Percentiles rank a stretch among this genome's conserved stretches.
These are phyloP conservation scores for Merodon equestris DNA, from an alignment of 2,888 invertebrate species.

Conservation along the genomic window DNA sequence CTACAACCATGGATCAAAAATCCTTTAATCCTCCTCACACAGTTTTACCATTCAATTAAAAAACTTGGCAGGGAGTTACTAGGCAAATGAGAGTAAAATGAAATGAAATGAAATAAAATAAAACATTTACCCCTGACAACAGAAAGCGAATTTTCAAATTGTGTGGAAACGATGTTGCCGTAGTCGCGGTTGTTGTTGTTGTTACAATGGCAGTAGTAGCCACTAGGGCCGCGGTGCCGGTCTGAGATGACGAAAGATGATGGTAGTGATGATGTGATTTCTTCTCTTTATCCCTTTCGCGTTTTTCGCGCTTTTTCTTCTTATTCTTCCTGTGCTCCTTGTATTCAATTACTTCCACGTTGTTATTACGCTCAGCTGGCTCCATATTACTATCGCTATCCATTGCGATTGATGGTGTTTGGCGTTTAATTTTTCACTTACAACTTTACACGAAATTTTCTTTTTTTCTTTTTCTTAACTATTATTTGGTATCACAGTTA, in stretches of 20 bases:
- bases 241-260: constrained; percentile 61
- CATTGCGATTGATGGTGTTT: constrained; percentile 56
- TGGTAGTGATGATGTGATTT: constrained; percentile 71
- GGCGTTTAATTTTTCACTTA: constrained; percentile 12
- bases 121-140: constrained; percentile 77
- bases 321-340: constrained; percentile 78
- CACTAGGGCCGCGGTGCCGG: constrained; percentile 58
- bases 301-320: constrained; percentile 78
- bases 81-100: too few relatives aligned
- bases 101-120: too few relatives aligned
- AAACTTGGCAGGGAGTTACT: too few relatives aligned
- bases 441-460: constrained; percentile 20
- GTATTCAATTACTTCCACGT: constrained; percentile 75
- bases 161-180: constrained; percentile 77
- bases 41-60: too few relatives aligned
- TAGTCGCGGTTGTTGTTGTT: constrained; percentile 72
- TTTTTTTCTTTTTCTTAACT: constrained; percentile 36
- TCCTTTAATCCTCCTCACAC: too few relatives aligned
- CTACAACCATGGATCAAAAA: too few relatives aligned
- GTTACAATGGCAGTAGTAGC: constrained; percentile 54
- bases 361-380: constrained; percentile 75
- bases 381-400: constrained; percentile 72
- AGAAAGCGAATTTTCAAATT: constrained; percentile 79
- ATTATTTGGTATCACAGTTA: constrained; percentile 56
- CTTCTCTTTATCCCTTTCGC: constrained; percentile 76